A percentile compares a stretch with the other conserved stretches of the same genome.
Evolutionary conservation across 2,888 invertebrate species (phyloP).

Genomic region (Lithophane socia): DNA sequence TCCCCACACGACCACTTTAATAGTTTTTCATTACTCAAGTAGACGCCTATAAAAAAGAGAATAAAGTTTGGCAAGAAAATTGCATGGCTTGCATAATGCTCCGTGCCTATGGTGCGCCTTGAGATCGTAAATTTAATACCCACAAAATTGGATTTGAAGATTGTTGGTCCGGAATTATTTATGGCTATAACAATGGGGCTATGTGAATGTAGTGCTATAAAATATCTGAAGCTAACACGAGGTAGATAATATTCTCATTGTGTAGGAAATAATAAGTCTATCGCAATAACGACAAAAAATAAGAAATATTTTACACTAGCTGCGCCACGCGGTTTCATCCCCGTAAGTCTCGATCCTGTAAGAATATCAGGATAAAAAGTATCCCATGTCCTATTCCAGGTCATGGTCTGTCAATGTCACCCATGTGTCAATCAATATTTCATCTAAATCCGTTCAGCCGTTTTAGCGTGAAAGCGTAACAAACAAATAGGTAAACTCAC

Average conservation of each 20-base stretch:
- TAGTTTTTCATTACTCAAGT: constrained; percentile 90
- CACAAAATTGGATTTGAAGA: constrained; percentile 81
- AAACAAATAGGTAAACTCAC: no score
- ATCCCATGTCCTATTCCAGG: no score
- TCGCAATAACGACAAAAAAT: not conserved
- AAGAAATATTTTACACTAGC: no score
- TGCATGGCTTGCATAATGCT: constrained; percentile 87
- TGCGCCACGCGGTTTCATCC: no score
- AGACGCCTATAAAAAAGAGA: constrained; percentile 85
- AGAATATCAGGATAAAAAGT: no score
- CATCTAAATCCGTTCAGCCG: no score
- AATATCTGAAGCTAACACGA: constrained; percentile 30
- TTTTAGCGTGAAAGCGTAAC: no score
- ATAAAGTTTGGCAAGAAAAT: constrained; percentile 88
- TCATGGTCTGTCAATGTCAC: no score
- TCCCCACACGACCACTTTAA: constrained; percentile 87
- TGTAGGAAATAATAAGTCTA: not conserved
- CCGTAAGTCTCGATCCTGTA: no score
- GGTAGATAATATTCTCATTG: not conserved
- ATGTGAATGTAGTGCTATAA: constrained; percentile 51
- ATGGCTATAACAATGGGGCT: constrained; percentile 71
- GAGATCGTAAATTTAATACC: constrained; percentile 80
- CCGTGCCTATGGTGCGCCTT: constrained; percentile 74
- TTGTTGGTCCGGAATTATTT: constrained; percentile 79
- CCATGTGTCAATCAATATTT: no score